Evolutionary conservation across 2,888 invertebrate genomes (phyloP).

Genomic region (Panzeria rudis): DNA sequence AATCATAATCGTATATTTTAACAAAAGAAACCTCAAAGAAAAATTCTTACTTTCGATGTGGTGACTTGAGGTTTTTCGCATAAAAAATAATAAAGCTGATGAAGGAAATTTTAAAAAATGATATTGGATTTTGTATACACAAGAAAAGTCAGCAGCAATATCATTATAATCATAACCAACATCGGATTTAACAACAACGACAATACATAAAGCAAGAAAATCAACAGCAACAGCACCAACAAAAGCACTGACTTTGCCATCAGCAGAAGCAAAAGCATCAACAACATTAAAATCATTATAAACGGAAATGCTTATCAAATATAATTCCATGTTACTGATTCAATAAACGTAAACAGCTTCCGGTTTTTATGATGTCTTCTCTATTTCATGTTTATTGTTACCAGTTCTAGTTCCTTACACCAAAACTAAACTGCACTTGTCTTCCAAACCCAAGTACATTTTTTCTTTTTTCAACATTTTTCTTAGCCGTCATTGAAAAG

Average conservation of each 20-base stretch:
- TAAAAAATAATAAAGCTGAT: conserved; percentile 45
- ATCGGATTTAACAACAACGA: conserved; percentile 12
- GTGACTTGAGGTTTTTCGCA: conserved; percentile 54
- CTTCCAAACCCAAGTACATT: not conserved
- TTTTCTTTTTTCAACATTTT: not conserved
- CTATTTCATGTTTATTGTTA: conserved; percentile 59
- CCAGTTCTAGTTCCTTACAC: not conserved
- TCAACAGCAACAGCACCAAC: not conserved
- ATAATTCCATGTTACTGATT: conserved; percentile 65
- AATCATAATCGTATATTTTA: conserved; percentile 6
- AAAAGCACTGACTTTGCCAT: conserved; percentile 29
- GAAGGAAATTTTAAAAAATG: conserved; percentile 48
- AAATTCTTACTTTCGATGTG: conserved; percentile 52
- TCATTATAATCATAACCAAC: conserved; percentile 33
- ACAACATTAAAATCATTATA: conserved; percentile 68
- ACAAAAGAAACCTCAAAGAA: conserved; percentile 38
- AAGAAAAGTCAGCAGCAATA: conserved; percentile 36
- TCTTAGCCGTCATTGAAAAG: not conserved
- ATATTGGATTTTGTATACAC: conserved; percentile 49
- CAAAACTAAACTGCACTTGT: not conserved
- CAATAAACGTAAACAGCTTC: conserved; percentile 70
- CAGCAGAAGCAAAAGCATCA: conserved; percentile 50
- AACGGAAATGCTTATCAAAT: conserved; percentile 71
- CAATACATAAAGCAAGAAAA: conserved; percentile 2
- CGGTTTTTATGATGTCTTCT: conserved; percentile 67